Percentiles rank a stretch among this genome's conserved stretches.
These are phyloP conservation scores for Ancistrus triradiatus DNA, from an alignment of 2,113 vertebrate species.

Conservation along the genomic window DNA sequence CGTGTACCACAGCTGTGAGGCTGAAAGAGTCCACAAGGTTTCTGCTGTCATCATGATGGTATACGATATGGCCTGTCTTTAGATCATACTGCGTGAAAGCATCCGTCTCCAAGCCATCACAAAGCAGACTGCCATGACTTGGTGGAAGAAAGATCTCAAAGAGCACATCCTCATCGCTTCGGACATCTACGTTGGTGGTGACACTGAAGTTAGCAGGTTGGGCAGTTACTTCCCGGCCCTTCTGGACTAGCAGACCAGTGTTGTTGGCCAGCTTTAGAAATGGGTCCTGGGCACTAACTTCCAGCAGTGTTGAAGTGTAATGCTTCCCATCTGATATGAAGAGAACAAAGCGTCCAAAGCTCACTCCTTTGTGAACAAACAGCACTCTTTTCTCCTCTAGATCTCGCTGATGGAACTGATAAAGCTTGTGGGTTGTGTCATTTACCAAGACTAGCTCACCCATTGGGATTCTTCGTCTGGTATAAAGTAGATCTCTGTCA, in stretches of 20 bases:
- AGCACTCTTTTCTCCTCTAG: conserved; percentile 74
- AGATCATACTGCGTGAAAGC: conserved; percentile 77
- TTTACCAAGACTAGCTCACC: conserved; percentile 77
- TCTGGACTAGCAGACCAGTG: conserved; percentile 75
- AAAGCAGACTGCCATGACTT: conserved; percentile 68
- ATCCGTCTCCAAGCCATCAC: conserved; percentile 43
- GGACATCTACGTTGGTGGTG: conserved; percentile 79
- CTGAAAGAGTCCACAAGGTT: conserved; percentile 73
- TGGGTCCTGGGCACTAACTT: conserved; percentile 78
- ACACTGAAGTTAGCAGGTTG: conserved; percentile 74
- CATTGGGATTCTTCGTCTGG: conserved; percentile 75
- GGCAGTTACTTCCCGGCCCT: conserved; percentile 63
- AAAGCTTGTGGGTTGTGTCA: conserved; percentile 73
- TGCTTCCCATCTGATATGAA: conserved; percentile 85
- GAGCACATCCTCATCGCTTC: conserved; percentile 68
- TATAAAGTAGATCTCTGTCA: conserved; percentile 80
- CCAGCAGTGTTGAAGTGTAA: conserved; percentile 72
- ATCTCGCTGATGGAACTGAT: conserved; percentile 80
- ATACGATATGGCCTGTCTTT: conserved; percentile 63
- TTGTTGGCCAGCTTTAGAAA: conserved; percentile 75
- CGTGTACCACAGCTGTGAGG: conserved; percentile 64
- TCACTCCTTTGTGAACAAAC: conserved; percentile 75
- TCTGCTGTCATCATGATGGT: conserved; percentile 69
- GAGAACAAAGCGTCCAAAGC: conserved; percentile 78
- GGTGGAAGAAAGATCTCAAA: conserved; percentile 72